Conservation (phyloP, 1,140 invertebrate species). For the Grapholita molesta region DNA sequence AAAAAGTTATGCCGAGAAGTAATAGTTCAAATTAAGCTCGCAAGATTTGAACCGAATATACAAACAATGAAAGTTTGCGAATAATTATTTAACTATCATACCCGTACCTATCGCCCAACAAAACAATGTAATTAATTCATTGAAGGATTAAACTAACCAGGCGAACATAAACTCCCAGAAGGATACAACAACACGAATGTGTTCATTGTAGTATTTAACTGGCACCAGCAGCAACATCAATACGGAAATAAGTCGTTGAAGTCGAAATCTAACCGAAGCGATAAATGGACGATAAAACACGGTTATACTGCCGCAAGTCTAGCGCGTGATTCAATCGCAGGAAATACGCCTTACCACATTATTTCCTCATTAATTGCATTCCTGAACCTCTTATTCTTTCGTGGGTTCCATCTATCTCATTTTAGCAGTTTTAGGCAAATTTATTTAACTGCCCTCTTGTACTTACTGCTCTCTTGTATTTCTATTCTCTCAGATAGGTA, state of each 20-base stretch:
- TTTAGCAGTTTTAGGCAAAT: not conserved
- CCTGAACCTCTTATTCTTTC: not conserved
- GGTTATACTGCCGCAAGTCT: constrained; percentile 24
- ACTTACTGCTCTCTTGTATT: too few species aligned
- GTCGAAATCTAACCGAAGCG: constrained; percentile 20
- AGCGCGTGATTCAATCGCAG: constrained; percentile 40
- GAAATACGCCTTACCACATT: not conserved
- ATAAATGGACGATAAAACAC: constrained; percentile 34
- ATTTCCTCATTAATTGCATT: not conserved
- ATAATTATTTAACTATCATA: too few species aligned
- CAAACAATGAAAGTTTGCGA: too few species aligned
- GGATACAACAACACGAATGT: not conserved
- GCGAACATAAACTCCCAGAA: not conserved
- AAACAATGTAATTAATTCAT: too few species aligned
- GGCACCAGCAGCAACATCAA: not conserved
- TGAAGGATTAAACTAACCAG: not conserved
- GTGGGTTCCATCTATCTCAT: not conserved
- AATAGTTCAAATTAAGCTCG: too few species aligned
- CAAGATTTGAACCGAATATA: too few species aligned
- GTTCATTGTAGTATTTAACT: constrained; percentile 1
- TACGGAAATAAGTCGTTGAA: not conserved
- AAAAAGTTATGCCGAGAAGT: too few species aligned
- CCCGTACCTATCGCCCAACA: too few species aligned
- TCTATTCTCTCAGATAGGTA: too few species aligned
- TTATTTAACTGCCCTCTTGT: too few species aligned